Base-by-base conservation (phyloP, 2,797 vertebrate genomes). In the Coregonus suidteri region DNA sequence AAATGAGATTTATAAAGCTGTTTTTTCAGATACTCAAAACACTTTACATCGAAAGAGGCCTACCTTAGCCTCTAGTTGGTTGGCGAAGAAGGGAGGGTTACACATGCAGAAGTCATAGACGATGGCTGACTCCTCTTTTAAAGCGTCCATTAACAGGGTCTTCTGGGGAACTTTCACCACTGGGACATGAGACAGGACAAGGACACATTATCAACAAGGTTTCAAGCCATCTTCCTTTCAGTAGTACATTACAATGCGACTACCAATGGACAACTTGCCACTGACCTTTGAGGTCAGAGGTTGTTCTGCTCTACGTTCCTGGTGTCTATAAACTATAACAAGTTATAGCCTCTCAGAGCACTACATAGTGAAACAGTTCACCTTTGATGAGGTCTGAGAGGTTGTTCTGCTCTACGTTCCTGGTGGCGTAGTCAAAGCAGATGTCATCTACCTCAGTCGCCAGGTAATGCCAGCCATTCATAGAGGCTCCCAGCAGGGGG, bases 71-170 rank as follows among this genome's bases (percentile, higher is more conserved):
- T 99, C 98, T 74, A 98, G 81, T 25, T 99, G 96, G 92, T 99
- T 99, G 76, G 98, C 98, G 85, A 99, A 99, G 91, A 99, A 99
- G 0, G 98, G 98, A 59, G 98, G 98, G 79, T 99, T 99, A 87
- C 98, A 99, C 97, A 99, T 99, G 89, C 98, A 99, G 93, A 99
- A 99, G 89, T 99, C 98, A 13, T 98, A 99, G 77, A 98, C 83
- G 0, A 99, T 95, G 75, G 96, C 96, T 0, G 96, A 97, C 90
- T 99, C 97, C 84, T 99, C 97, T 88, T 99, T 99, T 85, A 99
- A 91, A 13, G 98, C 98, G 81, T 99, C 98, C 96, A 99, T 98
- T 80, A 99, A 85, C 67, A 99, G 92, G n/a, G 98, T 99, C 93
- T 99, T 99, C 92, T 99, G 96, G 68, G 98, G 98, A 62, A 99